Evolutionary conservation across 2,888 invertebrate species (phyloP).

Genomic region (Halocaridina rubra): DNA sequence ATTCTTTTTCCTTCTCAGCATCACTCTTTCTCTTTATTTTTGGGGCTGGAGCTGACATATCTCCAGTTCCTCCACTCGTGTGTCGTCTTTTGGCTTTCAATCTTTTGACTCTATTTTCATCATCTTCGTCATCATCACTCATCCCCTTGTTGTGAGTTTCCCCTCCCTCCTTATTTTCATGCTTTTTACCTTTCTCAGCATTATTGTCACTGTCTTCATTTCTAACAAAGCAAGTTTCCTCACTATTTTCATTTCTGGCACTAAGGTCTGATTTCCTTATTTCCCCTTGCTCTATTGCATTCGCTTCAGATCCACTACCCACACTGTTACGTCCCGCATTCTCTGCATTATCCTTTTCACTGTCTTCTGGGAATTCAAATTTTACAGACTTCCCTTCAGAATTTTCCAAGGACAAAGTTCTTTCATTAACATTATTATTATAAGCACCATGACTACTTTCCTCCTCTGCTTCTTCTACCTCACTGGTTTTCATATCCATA

Average conservation of each 20-base stretch:
- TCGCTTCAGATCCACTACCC: neutral
- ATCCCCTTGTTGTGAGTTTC: neutral
- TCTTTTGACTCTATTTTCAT: neutral
- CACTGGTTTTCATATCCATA: neutral
- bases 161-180: neutral
- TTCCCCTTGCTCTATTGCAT: neutral
- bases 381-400: neutral
- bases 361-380: neutral
- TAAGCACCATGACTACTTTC: neutral
- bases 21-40: slow-evolving; percentile 36
- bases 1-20: slow-evolving; percentile 6
- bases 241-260: neutral
- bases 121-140: slow-evolving; percentile 33
- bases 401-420: neutral
- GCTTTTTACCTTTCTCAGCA: neutral
- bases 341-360: neutral
- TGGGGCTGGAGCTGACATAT: slow-evolving; percentile 45
- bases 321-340: neutral
- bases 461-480: neutral
- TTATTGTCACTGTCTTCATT: neutral
- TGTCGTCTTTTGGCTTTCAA: slow-evolving; percentile 1
- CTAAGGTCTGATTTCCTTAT: neutral
- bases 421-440: neutral
- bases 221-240: neutral
- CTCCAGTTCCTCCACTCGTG: neutral